phyloP scores from a whole-genome alignment of 2,113 vertebrate species.

The Copsychus sechellarum region DNA sequence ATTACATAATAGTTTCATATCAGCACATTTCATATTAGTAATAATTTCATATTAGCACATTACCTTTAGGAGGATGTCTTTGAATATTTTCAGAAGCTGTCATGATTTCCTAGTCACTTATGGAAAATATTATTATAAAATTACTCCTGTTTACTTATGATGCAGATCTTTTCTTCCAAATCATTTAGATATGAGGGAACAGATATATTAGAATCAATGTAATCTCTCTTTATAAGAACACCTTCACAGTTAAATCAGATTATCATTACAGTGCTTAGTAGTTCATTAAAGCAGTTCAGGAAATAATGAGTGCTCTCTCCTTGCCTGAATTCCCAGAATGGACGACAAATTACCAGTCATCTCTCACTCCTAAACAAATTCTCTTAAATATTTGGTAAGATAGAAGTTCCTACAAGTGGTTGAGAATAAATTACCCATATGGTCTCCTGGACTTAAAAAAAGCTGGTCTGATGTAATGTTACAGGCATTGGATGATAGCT shows the following conservation, averaged over 20 bases:
- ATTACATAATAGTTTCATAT: not conserved
- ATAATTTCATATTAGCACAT: not conserved
- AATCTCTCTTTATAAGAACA: not conserved
- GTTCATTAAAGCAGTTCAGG: not conserved
- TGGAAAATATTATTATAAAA: not conserved
- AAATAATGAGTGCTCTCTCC: not conserved
- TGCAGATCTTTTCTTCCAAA: not conserved
- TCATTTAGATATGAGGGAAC: not conserved
- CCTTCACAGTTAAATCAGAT: not conserved
- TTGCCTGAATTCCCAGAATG: not conserved
- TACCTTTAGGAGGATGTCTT: not conserved
- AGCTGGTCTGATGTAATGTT: conserved; percentile 39
- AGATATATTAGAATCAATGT: not conserved
- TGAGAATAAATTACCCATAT: conserved; percentile 35
- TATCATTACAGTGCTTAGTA: not conserved
- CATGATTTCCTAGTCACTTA: not conserved
- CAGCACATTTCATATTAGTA: not conserved
- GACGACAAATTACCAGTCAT: not conserved
- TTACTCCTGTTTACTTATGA: not conserved
- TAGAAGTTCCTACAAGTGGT: not conserved
- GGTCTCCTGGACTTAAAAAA: conserved; percentile 39
- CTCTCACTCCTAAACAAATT: not conserved
- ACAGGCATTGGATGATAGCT: conserved; percentile 29
- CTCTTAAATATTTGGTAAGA: conserved; percentile 16
- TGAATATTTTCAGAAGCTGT: not conserved